Base-by-base conservation (phyloP, 35 echinoderm and acorn worm species). In the Apostichopus parvimensis region DNA sequence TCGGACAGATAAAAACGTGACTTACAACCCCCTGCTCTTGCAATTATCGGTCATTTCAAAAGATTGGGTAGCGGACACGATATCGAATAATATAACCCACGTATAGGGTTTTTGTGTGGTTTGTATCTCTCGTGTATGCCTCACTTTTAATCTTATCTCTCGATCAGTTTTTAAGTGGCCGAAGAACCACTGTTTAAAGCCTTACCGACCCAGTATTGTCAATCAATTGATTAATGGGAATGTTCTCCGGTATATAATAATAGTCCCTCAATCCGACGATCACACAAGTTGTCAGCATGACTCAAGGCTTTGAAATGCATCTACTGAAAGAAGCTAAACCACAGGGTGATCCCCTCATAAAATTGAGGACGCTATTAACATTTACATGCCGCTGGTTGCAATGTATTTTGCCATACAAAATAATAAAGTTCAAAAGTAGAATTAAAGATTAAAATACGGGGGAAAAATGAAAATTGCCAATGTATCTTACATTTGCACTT, bases 241-340 rank as follows among this genome's bases (percentile, higher is more conserved):
- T 6, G 79, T 82, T 79, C 24, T 45, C 34, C 2, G 34, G 34
- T 4, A 45, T 45, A 45, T 45, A 45, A 45, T 45, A 45, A 45
- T 45, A 45, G 34, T 45, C 34, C 34, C 34, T 45, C 34, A 45
- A 68, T 11, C 64, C 24, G 52, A 15, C n/a, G 79, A 82, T 82
- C 79, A 82, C 79, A 82, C 79, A 82, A 45, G 34, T 82, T 56
- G 79, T 45, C 79, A 82, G 55, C 45, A 55, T 82, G 79, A 82
- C 79, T 82, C 79, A 55, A 56, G 54, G 52, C 26, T 10, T 54
- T 54, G 55, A 17, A 9, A 82, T 82, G 34, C 55, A 25, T 17
- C 4, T 17, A 53, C 12, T 82, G 79, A 82, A 25, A 54, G 54
- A 82, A 55, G 1, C 52, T 17, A 82, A 82, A 82, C 79, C 79